These are phyloP conservation scores for Cynocephalus volans DNA, from an alignment of 2,113 vertebrate genomes.

Conservation along the genomic window DNA sequence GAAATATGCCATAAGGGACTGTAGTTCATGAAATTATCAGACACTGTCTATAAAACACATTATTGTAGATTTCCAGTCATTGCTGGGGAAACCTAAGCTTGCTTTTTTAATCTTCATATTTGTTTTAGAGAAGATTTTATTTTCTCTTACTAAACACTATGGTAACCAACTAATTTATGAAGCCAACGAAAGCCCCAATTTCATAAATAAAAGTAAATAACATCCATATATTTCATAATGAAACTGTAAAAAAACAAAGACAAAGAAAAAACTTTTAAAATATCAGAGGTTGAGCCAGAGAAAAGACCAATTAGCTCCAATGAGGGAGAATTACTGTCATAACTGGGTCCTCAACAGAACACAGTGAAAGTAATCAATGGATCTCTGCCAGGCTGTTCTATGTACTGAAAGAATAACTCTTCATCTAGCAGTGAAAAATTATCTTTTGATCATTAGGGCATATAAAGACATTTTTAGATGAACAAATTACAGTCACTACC, in stretches of 20 bases:
- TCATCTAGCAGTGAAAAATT: background rate
- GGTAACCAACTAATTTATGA: background rate
- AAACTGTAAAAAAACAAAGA: background rate
- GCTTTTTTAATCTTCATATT: background rate
- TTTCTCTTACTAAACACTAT: background rate
- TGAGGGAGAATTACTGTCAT: background rate
- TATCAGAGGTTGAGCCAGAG: rapidly evolving
- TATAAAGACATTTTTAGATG: background rate
- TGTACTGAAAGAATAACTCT: background rate
- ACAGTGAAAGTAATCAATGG: background rate
- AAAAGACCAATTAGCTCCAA: background rate
- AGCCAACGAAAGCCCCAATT: background rate
- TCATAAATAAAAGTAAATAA: background rate
- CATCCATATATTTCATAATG: background rate
- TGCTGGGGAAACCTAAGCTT: background rate
- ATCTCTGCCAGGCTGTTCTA: background rate
- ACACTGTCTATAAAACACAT: background rate
- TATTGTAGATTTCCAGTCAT: background rate
- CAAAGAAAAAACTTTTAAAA: background rate
- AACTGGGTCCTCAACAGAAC: background rate
- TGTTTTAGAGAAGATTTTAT: background rate
- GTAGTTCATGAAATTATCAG: background rate
- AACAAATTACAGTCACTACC: background rate
- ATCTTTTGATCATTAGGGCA: background rate
- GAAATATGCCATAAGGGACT: background rate